Evolutionary conservation across 2,888 invertebrate genomes (phyloP), one percentile per base, ranked within the genome.

Genomic region (Thalpophila matura): DNA sequence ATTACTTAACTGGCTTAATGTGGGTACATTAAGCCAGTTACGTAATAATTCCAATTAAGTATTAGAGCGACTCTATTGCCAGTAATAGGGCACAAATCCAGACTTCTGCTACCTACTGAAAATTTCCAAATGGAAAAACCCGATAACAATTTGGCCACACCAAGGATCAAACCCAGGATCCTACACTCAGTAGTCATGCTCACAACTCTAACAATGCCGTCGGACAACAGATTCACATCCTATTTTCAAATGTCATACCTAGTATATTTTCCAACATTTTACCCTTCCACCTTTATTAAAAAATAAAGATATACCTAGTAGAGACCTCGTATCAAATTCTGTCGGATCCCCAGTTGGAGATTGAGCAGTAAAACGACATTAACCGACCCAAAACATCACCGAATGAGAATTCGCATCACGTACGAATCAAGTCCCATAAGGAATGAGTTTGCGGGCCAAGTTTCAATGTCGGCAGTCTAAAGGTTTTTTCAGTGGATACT

Each of bases 351-450:
- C 79, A n/a, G 69, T 60, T 79, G 76, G 82, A 87, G 85, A 89
- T 91, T 87, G 86, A 86, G 89, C 83, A 82, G 85, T 87, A 86
- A 88, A 89, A 86, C 81, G 85, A 84, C 85, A 84, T 83, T 84
- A 82, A 80, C 77, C 80, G 82, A 83, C 84, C 86, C 83, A 81
- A 85, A 88, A 87, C 84, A 86, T 86, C 80, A 80, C 72, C 67
- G 70, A 75, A 87, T 84, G 75, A 83, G 78, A 76, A 91, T 91
- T 90, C 90, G 22, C 54, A 81, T 88, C 92, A 92, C 92, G 92
- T 91, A 62, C 86, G 79, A 84, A 87, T 87, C 87, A 86, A 84
- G 86, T 79, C 87, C 88, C 88, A 85, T 88, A 89, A 86, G 89
- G 86, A 86, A 87, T 88, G 81, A 86, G 87, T 84, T 86, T 86